phyloP scores from a whole-genome alignment of 1,140 invertebrate genomes.

The Planococcus citri region DNA sequence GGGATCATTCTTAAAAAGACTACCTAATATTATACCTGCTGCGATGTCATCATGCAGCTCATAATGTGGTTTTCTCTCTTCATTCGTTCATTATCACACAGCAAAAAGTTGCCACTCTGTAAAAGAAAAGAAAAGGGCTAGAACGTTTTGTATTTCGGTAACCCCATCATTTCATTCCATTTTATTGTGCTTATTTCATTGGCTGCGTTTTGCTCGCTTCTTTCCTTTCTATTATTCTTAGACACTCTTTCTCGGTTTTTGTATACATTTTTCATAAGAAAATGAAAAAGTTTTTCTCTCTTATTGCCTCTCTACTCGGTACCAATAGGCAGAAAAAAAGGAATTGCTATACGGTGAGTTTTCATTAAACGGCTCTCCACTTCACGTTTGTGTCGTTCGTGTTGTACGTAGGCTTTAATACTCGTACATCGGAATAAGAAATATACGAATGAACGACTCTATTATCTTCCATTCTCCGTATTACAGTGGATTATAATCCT shows the following conservation, averaged over 20 bases:
- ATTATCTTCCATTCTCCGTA: slow-evolving; percentile 9
- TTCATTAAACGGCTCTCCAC: not conserved
- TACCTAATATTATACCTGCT: too few species aligned
- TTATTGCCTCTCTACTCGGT: not conserved
- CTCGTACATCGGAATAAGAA: not conserved
- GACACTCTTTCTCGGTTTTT: not conserved
- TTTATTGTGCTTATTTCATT: not conserved
- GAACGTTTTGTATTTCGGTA: not conserved
- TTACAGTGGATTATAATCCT: slow-evolving; percentile 9
- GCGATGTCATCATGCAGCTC: too few species aligned
- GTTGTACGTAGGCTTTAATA: not conserved
- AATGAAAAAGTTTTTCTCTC: slow-evolving; percentile 3
- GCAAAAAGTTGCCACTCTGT: too few species aligned
- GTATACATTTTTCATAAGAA: slow-evolving; percentile 4
- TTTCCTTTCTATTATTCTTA: not conserved
- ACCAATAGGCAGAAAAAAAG: not conserved
- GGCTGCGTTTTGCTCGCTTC: not conserved
- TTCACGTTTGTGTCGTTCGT: not conserved
- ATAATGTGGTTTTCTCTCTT: too few species aligned
- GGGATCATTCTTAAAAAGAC: too few species aligned
- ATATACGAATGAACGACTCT: slow-evolving; percentile 16
- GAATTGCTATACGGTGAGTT: slow-evolving; percentile 1
- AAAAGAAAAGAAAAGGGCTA: too few species aligned
- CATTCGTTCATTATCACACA: too few species aligned
- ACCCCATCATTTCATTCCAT: not conserved